phyloP scores from a whole-genome alignment of 2,888 invertebrate genomes.

The Drosophila mulleri region DNA sequence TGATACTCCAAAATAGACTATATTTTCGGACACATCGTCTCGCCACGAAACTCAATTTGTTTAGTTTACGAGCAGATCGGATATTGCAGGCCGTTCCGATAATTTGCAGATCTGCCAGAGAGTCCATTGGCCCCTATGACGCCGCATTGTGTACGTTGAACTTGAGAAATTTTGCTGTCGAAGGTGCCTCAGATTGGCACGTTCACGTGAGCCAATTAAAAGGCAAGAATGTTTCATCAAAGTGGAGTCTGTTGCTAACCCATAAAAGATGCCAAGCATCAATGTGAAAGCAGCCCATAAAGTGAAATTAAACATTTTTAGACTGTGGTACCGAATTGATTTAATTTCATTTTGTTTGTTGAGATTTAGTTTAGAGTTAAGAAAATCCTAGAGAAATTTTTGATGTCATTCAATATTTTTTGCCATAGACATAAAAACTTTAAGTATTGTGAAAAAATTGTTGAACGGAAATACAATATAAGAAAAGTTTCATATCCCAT shows the following conservation, averaged over 20 bases:
- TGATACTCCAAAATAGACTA: conserved; percentile 35
- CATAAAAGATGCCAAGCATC: conserved; percentile 7
- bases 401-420: too few species aligned
- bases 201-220: conserved; percentile 8
- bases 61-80: conserved; percentile 54
- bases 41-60: conserved; percentile 44
- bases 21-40: conserved; percentile 22
- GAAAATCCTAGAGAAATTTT: too few species aligned
- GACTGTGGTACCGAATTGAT: not conserved
- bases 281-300: conserved; percentile 5
- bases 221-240: not conserved
- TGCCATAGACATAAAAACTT: too few species aligned
- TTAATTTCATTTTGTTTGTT: not conserved
- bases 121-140: conserved; percentile 45
- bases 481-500: too few species aligned
- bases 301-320: not conserved
- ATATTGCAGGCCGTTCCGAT: conserved; percentile 43
- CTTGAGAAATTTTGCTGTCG: conserved; percentile 36
- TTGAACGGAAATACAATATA: too few species aligned
- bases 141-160: conserved; percentile 55
- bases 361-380: too few species aligned
- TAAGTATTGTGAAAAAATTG: too few species aligned
- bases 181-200: conserved; percentile 15
- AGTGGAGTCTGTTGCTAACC: not conserved
- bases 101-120: conserved; percentile 37